Evolutionary conservation across 2,888 invertebrate genomes (phyloP).

Genomic region (Chaetogeoica ovagalla): DNA sequence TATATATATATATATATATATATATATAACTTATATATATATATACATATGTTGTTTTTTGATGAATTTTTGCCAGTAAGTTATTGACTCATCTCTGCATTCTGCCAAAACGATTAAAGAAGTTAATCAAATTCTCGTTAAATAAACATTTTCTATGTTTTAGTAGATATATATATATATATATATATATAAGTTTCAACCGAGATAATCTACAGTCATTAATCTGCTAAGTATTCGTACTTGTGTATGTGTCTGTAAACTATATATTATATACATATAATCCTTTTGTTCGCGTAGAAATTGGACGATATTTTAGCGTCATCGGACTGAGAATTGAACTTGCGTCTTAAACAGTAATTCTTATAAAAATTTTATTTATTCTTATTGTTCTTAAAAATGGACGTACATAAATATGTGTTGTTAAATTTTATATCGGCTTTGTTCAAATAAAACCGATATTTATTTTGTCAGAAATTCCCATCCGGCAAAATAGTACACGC

Average conservation of each 20-base stretch:
- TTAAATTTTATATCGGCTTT: not conserved
- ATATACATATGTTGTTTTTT: not conserved
- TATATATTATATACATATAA: not conserved
- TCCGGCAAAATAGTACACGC: too few relatives aligned
- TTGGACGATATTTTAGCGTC: not conserved
- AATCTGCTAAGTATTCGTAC: not conserved
- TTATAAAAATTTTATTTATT: too few relatives aligned
- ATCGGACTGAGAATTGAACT: too few relatives aligned
- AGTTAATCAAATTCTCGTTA: not conserved
- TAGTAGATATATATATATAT: not conserved
- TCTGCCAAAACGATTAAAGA: not conserved
- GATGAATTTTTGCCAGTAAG: not conserved
- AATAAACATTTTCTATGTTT: not conserved
- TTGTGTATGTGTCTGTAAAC: not conserved
- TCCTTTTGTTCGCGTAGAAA: too few relatives aligned
- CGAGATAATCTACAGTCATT: not conserved
- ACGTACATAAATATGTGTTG: not conserved
- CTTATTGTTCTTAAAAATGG: too few relatives aligned
- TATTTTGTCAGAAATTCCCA: not conserved
- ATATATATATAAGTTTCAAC: not conserved
- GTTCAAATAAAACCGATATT: not conserved
- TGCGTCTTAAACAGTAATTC: too few relatives aligned
- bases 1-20: too few relatives aligned
- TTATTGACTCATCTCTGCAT: not conserved
- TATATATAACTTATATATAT: too few relatives aligned